Evolutionary conservation across 2,888 invertebrate genomes (phyloP).

Genomic region (Cataglyphis livida): DNA sequence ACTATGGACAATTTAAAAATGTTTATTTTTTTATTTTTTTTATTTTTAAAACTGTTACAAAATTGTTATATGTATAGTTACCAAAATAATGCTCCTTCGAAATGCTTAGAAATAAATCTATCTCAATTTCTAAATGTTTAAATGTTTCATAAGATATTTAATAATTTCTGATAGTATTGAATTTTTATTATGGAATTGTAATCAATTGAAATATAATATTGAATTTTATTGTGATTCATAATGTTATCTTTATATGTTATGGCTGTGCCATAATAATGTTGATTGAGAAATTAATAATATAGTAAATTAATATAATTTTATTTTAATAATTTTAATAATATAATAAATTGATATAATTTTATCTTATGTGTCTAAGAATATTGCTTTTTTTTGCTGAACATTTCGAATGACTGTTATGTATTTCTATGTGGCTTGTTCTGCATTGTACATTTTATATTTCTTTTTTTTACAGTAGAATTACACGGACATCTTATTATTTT

Average conservation of each 20-base stretch:
- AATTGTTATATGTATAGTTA: constrained; percentile 82
- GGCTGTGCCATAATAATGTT: constrained; percentile 1
- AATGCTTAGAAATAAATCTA: constrained; percentile 74
- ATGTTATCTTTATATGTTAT: not conserved
- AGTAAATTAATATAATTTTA: not conserved
- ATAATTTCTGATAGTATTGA: constrained; percentile 19
- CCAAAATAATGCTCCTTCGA: constrained; percentile 80
- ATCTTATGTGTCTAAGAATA: not conserved
- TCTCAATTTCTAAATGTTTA: not conserved
- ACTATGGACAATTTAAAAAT: constrained; percentile 81
- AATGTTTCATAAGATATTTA: constrained; percentile 34
- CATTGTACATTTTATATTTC: constrained; percentile 80
- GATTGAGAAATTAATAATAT: not conserved
- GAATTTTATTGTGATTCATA: not conserved
- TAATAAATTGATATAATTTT: not conserved
- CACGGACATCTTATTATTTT: constrained; percentile 56
- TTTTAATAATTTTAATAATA: not conserved
- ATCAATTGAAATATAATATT: not conserved
- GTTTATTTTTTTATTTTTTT: constrained; percentile 80
- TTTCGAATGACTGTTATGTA: constrained; percentile 80
- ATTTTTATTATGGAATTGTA: not conserved
- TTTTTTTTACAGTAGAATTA: constrained; percentile 70
- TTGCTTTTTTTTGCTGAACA: constrained; percentile 72
- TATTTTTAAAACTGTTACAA: constrained; percentile 83
- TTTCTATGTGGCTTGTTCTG: constrained; percentile 83